phyloP scores from a whole-genome alignment of 2,888 invertebrate species.

The Apotomis betuletana region DNA sequence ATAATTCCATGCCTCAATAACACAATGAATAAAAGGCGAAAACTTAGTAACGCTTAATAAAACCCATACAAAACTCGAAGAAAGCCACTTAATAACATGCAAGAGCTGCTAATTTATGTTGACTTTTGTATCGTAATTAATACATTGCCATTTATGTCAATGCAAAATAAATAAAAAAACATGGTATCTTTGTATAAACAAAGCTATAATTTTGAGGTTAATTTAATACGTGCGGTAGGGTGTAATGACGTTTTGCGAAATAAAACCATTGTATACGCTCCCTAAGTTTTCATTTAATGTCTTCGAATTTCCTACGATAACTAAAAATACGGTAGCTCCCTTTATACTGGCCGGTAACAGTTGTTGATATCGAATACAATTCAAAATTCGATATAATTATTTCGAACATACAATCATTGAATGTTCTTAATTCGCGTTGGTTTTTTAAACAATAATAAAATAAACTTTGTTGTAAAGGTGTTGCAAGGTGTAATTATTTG shows the following conservation, averaged over 20 bases:
- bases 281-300: constrained; percentile 50
- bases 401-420: constrained; percentile 54
- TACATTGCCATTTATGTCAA: constrained; percentile 56
- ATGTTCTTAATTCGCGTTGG: constrained; percentile 59
- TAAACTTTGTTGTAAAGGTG: constrained; percentile 57
- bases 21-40: constrained; percentile 38
- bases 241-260: constrained; percentile 62
- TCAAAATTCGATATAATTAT: constrained; percentile 67
- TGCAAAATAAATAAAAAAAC: constrained; percentile 53
- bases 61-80: constrained; percentile 56
- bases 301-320: constrained; percentile 51
- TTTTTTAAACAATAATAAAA: constrained; percentile 64
- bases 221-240: constrained; percentile 61
- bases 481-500: constrained; percentile 55
- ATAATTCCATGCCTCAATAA: constrained; percentile 36
- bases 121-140: constrained; percentile 64
- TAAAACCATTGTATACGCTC: constrained; percentile 62
- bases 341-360: constrained; percentile 60
- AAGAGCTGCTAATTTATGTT: constrained; percentile 69
- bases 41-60: constrained; percentile 42
- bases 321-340: constrained; percentile 50
- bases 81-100: constrained; percentile 64
- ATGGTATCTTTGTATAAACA: constrained; percentile 62
- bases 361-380: constrained; percentile 71
- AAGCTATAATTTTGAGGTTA: constrained; percentile 70